These are phyloP conservation scores for Felis chaus DNA, from an alignment of 2,113 vertebrate species.

Conservation along the genomic window DNA sequence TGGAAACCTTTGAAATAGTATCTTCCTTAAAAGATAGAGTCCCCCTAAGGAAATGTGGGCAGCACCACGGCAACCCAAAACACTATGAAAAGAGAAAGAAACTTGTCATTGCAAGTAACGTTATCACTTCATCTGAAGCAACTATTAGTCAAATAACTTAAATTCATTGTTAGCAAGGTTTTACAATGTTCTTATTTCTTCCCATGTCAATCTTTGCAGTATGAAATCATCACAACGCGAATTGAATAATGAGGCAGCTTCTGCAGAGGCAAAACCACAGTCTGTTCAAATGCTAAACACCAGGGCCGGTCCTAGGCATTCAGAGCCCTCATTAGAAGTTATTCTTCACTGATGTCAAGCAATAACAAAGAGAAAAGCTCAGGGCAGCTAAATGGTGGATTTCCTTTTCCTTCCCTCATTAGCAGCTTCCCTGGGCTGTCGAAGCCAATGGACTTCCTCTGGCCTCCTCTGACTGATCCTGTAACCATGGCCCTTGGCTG, in stretches of 20 bases:
- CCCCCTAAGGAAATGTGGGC: not conserved
- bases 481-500: not conserved
- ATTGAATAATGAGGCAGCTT: slow-evolving; percentile 41
- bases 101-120: not conserved
- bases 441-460: not conserved
- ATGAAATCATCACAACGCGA: slow-evolving; percentile 34
- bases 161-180: slow-evolving; percentile 39
- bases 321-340: not conserved
- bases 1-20: not conserved
- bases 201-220: not conserved
- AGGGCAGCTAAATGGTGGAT: not conserved
- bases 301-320: not conserved
- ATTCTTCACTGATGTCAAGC: not conserved
- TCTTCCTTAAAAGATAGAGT: not conserved
- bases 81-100: not conserved
- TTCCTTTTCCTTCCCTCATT: not conserved
- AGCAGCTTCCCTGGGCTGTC: not conserved
- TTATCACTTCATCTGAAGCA: not conserved
- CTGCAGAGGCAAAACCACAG: not conserved
- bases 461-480: not conserved
- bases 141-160: slow-evolving; percentile 1
- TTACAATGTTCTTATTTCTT: slow-evolving; percentile 13
- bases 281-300: not conserved
- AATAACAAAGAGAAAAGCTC: not conserved
- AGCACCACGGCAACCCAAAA: not conserved